Conservation (phyloP, 2,797 vertebrate genomes). For the Megaceryle alcyon region DNA sequence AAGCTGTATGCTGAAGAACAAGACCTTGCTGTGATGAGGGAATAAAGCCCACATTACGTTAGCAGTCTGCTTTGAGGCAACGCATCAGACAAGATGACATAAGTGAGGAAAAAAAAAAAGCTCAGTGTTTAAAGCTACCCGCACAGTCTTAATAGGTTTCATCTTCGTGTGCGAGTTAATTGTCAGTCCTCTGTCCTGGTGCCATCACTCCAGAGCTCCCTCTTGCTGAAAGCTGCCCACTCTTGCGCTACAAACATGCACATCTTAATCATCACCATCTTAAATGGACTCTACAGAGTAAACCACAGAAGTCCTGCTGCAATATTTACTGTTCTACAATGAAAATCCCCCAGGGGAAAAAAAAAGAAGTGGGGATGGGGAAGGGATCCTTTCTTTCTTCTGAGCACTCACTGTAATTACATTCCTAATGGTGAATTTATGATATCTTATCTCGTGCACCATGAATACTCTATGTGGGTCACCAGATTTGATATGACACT, state of each 20-base stretch:
- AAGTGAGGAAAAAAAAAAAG: not conserved
- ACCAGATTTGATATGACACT: slow-evolving; percentile 20
- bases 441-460: slow-evolving; percentile 4
- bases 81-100: not conserved
- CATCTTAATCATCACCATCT: not conserved
- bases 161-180: not conserved
- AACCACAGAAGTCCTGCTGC: not conserved
- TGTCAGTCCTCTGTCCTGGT: not conserved
- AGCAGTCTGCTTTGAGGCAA: not conserved
- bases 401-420: not conserved
- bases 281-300: not conserved
- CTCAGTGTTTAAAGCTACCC: not conserved
- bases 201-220: slow-evolving; percentile 9
- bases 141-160: not conserved
- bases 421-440: slow-evolving; percentile 38
- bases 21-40: not conserved
- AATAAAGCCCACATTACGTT: not conserved
- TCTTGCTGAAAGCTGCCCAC: not conserved
- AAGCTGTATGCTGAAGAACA: not conserved
- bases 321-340: slow-evolving; percentile 21
- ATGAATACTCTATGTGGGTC: not conserved
- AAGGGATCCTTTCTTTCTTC: slow-evolving; percentile 7
- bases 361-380: not conserved
- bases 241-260: not conserved
- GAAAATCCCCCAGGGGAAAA: not conserved